Evolutionary conservation across 2,888 invertebrate genomes (phyloP).

Genomic region (Hesperia comma): DNA sequence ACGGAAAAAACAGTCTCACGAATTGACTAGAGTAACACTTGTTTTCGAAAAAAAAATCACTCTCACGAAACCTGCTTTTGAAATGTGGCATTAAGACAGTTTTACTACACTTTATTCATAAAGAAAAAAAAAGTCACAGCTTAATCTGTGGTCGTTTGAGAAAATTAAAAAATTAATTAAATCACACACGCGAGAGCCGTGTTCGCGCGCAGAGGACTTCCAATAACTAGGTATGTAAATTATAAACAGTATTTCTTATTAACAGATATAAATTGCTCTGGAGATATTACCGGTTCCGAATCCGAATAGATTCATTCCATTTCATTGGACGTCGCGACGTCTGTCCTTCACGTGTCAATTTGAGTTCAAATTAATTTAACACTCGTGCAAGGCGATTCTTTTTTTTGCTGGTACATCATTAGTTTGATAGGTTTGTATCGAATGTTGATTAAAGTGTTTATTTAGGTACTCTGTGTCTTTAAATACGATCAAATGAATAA

Average conservation of each 20-base stretch:
- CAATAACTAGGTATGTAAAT: constrained; percentile 27
- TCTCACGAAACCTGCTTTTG: neutral
- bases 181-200: neutral
- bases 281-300: constrained; percentile 21
- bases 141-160: neutral
- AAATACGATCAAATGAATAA: no score
- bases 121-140: neutral
- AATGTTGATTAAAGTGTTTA: no score
- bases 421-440: no score
- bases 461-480: no score
- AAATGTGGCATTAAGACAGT: constrained; percentile 4
- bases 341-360: constrained; percentile 3
- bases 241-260: constrained; percentile 15
- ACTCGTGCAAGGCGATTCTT: neutral
- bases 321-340: neutral
- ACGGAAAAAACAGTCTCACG: neutral
- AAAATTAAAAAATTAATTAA: constrained; percentile 4
- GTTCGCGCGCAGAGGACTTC: constrained; percentile 3
- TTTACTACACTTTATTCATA: constrained; percentile 2
- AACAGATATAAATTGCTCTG: neutral
- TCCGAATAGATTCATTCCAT: neutral
- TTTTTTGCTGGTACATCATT: no score
- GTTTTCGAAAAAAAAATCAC: neutral
- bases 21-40: neutral
- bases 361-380: neutral